Evolutionary conservation across 2,888 invertebrate species (phyloP).

Genomic region (Euzophera pinguis): DNA sequence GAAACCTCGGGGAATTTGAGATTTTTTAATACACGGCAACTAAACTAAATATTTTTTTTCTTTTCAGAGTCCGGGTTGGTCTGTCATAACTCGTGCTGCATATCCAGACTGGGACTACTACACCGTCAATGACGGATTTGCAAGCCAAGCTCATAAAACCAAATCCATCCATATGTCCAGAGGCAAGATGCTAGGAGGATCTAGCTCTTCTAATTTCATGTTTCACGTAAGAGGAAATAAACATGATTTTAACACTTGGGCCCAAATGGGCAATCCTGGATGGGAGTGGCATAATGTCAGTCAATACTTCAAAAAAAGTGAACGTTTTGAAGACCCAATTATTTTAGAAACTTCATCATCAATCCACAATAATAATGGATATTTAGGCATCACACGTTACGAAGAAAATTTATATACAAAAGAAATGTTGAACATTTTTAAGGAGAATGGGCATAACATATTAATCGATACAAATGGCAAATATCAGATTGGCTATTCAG

Average conservation of each 20-base stretch:
- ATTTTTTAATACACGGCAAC: no score
- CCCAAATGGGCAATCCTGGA: constrained; percentile 74
- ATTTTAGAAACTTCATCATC: constrained; percentile 41
- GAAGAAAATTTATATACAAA: constrained; percentile 47
- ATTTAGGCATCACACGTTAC: constrained; percentile 39
- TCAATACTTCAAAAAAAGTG: constrained; percentile 48
- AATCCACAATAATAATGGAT: constrained; percentile 36
- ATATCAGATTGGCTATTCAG: constrained; percentile 42
- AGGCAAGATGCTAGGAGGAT: constrained; percentile 84
- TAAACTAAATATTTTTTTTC: no score
- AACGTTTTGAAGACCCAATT: constrained; percentile 27
- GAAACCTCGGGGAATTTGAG: no score
- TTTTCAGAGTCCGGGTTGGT: constrained; percentile 48
- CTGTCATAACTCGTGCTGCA: constrained; percentile 31
- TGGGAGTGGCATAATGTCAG: constrained; percentile 46
- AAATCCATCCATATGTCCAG: constrained; percentile 66
- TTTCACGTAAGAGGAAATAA: constrained; percentile 82
- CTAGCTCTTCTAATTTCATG: constrained; percentile 83
- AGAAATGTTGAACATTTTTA: constrained; percentile 43
- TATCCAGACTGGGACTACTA: constrained; percentile 45
- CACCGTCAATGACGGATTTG: constrained; percentile 39
- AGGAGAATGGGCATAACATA: constrained; percentile 40
- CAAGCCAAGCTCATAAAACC: constrained; percentile 37
- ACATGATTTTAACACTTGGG: constrained; percentile 79
- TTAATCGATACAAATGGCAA: constrained; percentile 39